Base-by-base conservation (phyloP, 2,113 vertebrate genomes). In the Pterocles burchelli region DNA sequence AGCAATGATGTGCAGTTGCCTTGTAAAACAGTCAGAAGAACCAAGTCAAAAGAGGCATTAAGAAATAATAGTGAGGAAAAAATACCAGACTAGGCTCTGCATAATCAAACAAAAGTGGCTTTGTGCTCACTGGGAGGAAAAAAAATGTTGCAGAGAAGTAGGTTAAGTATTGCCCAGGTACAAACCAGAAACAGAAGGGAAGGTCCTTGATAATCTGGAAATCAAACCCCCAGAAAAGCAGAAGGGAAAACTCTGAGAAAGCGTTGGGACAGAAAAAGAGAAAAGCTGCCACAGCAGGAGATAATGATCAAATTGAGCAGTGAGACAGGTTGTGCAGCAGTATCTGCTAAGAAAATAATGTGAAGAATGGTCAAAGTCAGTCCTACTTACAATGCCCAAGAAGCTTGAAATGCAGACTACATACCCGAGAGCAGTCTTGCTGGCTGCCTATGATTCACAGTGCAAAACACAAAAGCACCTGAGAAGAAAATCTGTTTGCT, bases 141-240 rank as follows among this genome's bases (percentile, higher is more conserved):
- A 71, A 54, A 52, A 46, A 13, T 6, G 6, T 51, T 74, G 18
- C 18, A 58, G 61, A 90, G 52, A 86, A 67, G 20, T 70, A 77
- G n/a, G 52, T 55, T 82, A 62, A 77, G 33, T 67, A 92, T 71
- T 71, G 18, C 48, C 33, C 38, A 71, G 51, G 45, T 52, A 71
- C 8, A 77, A 81, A 86, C 34, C 59, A 78, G 26, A 96, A 93
- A 90, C 52, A 89, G 59, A 70, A 88, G 34, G 38, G 36, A 28
- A 88, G 51, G 61, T 88, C 80, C 72, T 81, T 72, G 75, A 84
- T 87, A 84, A 89, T 90, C 29, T 59, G 59, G 43, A 90, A 95
- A 71, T 77, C 52, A 84, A 91, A 70, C 12, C 16, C 38, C 28
- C 31, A 52, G 58, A 90, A 41, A 83, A 81, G 34, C 59, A 95